These are phyloP conservation scores for Neodiprion fabricii DNA, from an alignment of 1,140 invertebrate genomes.

Conservation along the genomic window DNA sequence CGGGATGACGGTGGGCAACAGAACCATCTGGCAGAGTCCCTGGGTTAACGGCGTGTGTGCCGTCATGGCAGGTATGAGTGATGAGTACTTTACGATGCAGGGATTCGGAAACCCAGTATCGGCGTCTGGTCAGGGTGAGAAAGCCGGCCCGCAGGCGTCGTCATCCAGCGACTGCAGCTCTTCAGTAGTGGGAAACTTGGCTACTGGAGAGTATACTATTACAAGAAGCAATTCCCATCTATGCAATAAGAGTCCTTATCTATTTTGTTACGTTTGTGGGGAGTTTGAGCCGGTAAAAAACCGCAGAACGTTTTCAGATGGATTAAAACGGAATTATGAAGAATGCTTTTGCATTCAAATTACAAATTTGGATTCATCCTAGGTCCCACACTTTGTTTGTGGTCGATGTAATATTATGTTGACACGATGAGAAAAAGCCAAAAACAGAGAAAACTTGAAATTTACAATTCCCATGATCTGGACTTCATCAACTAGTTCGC, in stretches of 20 bases:
- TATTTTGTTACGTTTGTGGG: too few species aligned
- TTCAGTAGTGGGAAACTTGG: constrained; percentile 28
- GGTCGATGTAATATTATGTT: constrained; percentile 10
- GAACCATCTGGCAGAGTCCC: constrained; percentile 17
- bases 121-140: constrained; percentile 31
- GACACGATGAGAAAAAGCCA: constrained; percentile 13
- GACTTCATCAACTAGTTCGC: constrained; percentile 9
- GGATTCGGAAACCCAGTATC: constrained; percentile 32
- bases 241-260: too few species aligned
- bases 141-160: constrained; percentile 37
- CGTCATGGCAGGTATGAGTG: constrained; percentile 25
- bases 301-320: too few species aligned
- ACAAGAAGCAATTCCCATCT: constrained; percentile 14
- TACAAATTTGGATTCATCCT: neutral
- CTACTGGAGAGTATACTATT: constrained; percentile 24
- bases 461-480: constrained; percentile 18
- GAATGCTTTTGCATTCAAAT: too few species aligned
- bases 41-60: constrained; percentile 14
- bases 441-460: constrained; percentile 16
- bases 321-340: too few species aligned
- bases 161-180: constrained; percentile 34
- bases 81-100: constrained; percentile 31
- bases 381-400: constrained; percentile 10
- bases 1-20: constrained; percentile 31
- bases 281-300: too few species aligned